Evolutionary conservation across 2,888 invertebrate genomes (phyloP).

Genomic region (Drosophila buzzatii): DNA sequence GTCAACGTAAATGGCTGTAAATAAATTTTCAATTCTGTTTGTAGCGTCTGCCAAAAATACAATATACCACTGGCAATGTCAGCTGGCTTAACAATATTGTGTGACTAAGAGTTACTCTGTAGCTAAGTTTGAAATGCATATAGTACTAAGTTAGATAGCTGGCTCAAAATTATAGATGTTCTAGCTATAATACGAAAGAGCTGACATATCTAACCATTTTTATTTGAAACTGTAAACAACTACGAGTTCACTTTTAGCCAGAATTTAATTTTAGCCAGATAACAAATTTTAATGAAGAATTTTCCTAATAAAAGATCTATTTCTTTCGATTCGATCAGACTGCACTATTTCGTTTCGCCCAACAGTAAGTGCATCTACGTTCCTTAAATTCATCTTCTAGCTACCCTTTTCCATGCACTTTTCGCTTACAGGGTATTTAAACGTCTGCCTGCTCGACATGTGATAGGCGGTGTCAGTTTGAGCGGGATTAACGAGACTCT

Average conservation of each 20-base stretch:
- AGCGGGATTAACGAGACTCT: slow-evolving; percentile 59
- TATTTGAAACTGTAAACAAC: too few species aligned
- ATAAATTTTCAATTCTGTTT: slow-evolving; percentile 82
- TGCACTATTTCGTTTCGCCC: too few species aligned
- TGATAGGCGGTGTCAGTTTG: slow-evolving; percentile 69
- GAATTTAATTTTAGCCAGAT: neutral
- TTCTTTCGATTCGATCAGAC: neutral
- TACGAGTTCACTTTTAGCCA: too few species aligned
- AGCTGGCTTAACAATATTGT: neutral
- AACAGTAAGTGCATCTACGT: too few species aligned
- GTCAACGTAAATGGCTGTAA: slow-evolving; percentile 79
- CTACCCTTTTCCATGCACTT: neutral
- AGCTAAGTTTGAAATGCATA: neutral
- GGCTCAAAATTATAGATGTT: too few species aligned
- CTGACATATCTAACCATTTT: too few species aligned
- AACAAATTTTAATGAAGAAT: neutral
- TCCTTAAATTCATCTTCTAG: neutral
- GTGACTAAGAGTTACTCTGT: neutral
- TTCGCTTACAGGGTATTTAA: slow-evolving; percentile 17
- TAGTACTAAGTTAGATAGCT: too few species aligned
- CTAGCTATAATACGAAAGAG: too few species aligned
- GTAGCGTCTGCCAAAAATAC: slow-evolving; percentile 67
- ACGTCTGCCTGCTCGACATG: slow-evolving; percentile 59
- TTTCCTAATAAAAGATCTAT: neutral
- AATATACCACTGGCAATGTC: slow-evolving; percentile 52